Evolutionary conservation across 2,797 vertebrate genomes (phyloP).

Genomic region (Momotus momota): DNA sequence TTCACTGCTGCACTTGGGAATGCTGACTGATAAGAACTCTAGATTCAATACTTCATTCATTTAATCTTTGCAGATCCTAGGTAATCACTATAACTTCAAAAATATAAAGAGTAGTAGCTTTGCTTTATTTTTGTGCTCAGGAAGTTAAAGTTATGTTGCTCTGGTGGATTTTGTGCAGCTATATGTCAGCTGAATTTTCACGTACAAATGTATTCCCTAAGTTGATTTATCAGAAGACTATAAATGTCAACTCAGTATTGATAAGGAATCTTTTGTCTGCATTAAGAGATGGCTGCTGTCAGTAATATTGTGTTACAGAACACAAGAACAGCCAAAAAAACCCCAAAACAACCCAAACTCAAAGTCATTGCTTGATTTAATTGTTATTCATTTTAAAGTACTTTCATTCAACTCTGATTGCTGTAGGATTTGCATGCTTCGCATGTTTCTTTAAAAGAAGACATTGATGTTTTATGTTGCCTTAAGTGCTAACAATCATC

Average conservation of each 20-base stretch:
- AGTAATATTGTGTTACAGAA: constrained; percentile 5
- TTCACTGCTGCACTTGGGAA: background rate
- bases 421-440: constrained; percentile 33
- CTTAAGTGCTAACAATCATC: constrained; percentile 45
- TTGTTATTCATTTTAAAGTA: constrained; percentile 56
- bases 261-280: constrained; percentile 17
- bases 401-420: constrained; percentile 43
- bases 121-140: background rate
- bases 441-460: constrained; percentile 39
- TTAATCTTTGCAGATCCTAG: background rate
- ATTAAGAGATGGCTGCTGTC: background rate
- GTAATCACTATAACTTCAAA: background rate
- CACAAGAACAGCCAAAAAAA: background rate
- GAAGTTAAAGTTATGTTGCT: background rate
- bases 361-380: constrained; percentile 41
- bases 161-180: background rate
- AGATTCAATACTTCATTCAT: background rate
- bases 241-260: constrained; percentile 55
- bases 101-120: background rate
- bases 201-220: background rate
- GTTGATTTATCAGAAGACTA: constrained; percentile 27
- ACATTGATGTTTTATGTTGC: constrained; percentile 18
- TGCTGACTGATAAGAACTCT: background rate
- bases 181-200: constrained; percentile 17
- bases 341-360: background rate